Evolutionary conservation across 2,113 vertebrate species (phyloP).

Genomic region (Scolopax mira): DNA sequence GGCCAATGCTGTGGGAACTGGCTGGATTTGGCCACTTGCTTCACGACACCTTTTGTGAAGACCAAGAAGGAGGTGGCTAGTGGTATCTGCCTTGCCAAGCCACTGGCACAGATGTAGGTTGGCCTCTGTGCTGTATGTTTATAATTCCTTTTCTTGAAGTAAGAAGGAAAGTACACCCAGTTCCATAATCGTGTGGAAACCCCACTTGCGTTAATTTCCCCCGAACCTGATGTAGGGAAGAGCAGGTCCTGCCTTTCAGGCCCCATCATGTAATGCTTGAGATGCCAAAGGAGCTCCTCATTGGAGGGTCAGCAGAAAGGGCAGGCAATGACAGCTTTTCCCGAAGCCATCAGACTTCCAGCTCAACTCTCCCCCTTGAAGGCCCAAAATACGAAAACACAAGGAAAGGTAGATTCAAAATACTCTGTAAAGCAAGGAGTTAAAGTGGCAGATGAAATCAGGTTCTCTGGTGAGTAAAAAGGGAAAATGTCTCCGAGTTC

Average conservation of each 20-base stretch:
- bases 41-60: background rate
- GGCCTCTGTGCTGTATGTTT: background rate
- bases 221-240: background rate
- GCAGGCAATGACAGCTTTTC: background rate
- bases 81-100: conserved; percentile 39
- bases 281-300: background rate
- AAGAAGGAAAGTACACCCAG: background rate
- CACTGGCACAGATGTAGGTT: background rate
- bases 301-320: background rate
- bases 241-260: background rate
- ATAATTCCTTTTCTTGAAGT: background rate
- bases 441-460: conserved; percentile 2
- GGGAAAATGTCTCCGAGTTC: conserved; percentile 57
- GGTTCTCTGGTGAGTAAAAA: conserved; percentile 71
- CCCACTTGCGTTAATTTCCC: background rate
- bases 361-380: background rate
- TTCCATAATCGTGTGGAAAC: background rate
- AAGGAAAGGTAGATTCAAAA: background rate
- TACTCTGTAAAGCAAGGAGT: conserved; percentile 2
- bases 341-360: background rate
- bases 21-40: conserved; percentile 43
- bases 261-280: background rate
- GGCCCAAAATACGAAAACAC: background rate
- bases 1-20: conserved; percentile 4
- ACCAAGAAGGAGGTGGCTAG: conserved; percentile 22